Conservation (phyloP, 2,113 vertebrate genomes). For the Percopsis transmontana region DNA sequence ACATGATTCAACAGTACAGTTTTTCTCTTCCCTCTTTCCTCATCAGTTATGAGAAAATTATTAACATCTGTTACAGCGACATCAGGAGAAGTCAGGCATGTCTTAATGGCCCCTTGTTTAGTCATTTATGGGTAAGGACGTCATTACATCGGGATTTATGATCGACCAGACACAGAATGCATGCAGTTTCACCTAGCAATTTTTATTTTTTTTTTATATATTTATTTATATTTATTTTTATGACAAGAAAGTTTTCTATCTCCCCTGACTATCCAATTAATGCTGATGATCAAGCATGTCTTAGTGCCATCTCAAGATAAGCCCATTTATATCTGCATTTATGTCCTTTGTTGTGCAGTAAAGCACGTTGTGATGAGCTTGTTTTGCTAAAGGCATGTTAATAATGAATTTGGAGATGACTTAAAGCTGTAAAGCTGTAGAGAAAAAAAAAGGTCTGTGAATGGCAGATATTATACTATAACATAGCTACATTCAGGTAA, state of each 20-base stretch:
- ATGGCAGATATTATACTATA: neutral
- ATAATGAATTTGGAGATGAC: conserved; percentile 17
- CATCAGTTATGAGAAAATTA: conserved; percentile 76
- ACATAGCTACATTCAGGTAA: neutral
- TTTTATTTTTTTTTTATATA: no score
- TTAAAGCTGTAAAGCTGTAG: neutral
- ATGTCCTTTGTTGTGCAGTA: conserved; percentile 46
- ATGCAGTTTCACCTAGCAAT: conserved; percentile 73
- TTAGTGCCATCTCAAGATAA: conserved; percentile 36
- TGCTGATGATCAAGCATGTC: conserved; percentile 69
- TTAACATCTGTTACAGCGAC: conserved; percentile 77
- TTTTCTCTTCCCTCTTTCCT: conserved; percentile 44
- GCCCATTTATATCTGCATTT: conserved; percentile 43
- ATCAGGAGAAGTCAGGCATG: conserved; percentile 78
- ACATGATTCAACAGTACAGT: conserved; percentile 61
- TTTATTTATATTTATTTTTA: conserved; percentile 77
- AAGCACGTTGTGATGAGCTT: conserved; percentile 28
- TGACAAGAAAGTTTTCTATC: conserved; percentile 70
- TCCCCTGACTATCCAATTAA: conserved; percentile 74
- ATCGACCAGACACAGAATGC: conserved; percentile 57
- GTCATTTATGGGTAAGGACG: conserved; percentile 79
- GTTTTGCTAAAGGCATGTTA: conserved; percentile 18
- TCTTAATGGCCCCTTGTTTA: conserved; percentile 78
- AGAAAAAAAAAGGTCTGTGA: neutral
- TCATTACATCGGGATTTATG: conserved; percentile 76